Evolutionary conservation across 2,113 vertebrate species (phyloP), one percentile per base, ranked within the genome.

Genomic region (Mesembrinibis cayennensis): DNA sequence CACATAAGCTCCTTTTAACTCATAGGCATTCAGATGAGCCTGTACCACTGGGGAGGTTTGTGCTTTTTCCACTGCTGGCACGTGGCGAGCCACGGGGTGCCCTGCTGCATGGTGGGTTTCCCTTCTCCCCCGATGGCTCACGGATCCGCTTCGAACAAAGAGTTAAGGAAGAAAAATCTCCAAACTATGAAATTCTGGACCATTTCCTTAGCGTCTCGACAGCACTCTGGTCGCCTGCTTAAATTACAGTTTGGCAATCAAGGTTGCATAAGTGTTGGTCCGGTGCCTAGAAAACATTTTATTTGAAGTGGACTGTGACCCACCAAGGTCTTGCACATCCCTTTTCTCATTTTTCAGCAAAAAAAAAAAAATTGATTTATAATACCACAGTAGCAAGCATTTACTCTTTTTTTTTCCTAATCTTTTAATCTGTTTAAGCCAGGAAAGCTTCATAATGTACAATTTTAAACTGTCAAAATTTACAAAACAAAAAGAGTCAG

Each of bases 391-490:
- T 32, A 82, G 90, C 65, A 96, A 93, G 30, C 44, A n/a, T 67
- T 32, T 59, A 8, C 18, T 66, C 7, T 44, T 89, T 77, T 84
- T 77, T 78, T 73, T 59, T 63, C 66, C 89, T 94, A 90, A 85
- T 59, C 58, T 97, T 98, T 97, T 98, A 96, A 96, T 97, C 95
- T 83, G 61, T 96, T 97, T 87, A 91, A 97, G 94, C 93, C 89
- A 82, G 82, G 83, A 97, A 97, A 97, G 77, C 62, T 91, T 95
- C 91, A 90, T 88, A 77, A 97, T 84, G 82, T 95, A 93, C 93
- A 95, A 90, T 90, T 95, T 84, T 79, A 95, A 95, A 76, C 81
- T 82, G 59, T 92, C 95, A 93, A 92, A 95, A 96, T 82, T 95
- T 96, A 97, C 65, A 69, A 88, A 95, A 97, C 84, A 93, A 81